phyloP scores from a whole-genome alignment of 2,113 vertebrate genomes.

The Arizona elegans region DNA sequence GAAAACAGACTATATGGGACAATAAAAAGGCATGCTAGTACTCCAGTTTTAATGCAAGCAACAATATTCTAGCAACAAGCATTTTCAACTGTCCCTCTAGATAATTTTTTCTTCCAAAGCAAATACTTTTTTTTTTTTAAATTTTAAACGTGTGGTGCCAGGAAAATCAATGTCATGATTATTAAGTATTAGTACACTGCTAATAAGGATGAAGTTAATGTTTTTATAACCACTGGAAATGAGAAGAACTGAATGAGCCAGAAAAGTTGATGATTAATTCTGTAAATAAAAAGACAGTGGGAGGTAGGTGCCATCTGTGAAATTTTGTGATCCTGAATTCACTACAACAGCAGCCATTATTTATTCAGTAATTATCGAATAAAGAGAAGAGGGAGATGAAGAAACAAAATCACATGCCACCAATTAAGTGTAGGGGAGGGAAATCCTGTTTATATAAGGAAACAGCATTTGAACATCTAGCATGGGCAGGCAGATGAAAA shows the following conservation, averaged over 20 bases:
- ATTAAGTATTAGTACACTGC: not conserved
- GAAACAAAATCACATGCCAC: not conserved
- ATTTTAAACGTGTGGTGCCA: not conserved
- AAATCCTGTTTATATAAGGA: not conserved
- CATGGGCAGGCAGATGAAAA: fast-evolving
- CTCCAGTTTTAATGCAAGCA: not conserved
- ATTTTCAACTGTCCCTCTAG: not conserved
- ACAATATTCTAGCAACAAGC: not conserved
- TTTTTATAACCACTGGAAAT: not conserved
- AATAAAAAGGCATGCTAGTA: not conserved
- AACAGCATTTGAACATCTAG: not conserved
- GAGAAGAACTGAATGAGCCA: not conserved
- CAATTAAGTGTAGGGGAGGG: not conserved
- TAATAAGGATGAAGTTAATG: not conserved
- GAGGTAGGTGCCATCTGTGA: not conserved
- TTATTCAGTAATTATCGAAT: not conserved
- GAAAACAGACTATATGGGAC: not conserved
- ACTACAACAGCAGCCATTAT: not conserved
- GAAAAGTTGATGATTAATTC: not conserved
- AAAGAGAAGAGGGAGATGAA: not conserved
- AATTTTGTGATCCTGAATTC: not conserved
- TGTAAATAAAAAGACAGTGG: not conserved
- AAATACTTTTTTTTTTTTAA: fast-evolving
- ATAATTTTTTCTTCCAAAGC: not conserved
- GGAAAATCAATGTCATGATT: not conserved